Percentiles rank a stretch among this genome's conserved stretches.
phyloP scores from a whole-genome alignment of 2,888 invertebrate species.

The Blastobasis lacticolella region DNA sequence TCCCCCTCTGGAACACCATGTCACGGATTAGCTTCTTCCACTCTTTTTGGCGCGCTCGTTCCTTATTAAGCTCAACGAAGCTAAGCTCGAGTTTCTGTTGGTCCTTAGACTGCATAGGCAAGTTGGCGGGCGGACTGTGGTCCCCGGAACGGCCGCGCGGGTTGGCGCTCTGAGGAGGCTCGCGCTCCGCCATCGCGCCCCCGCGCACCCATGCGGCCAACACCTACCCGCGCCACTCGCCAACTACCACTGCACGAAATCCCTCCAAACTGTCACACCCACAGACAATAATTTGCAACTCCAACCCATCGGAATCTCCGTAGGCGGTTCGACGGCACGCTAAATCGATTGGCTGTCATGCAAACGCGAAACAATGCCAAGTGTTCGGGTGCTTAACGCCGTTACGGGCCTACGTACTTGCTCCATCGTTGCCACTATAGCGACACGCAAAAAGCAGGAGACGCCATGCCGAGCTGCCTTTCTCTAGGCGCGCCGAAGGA shows the following conservation, averaged over 20 bases:
- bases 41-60: conserved; percentile 65
- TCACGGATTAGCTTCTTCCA: conserved; percentile 75
- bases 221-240: conserved; percentile 48
- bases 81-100: conserved; percentile 65
- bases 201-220: conserved; percentile 36
- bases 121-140: conserved; percentile 47
- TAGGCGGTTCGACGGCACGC: conserved; percentile 44
- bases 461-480: conserved; percentile 57
- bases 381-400: conserved; percentile 23
- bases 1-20: conserved; percentile 86
- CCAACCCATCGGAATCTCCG: conserved; percentile 53
- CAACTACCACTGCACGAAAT: conserved; percentile 53
- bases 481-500: conserved; percentile 59
- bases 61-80: conserved; percentile 69
- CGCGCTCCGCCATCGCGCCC: conserved; percentile 24
- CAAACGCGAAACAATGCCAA: conserved; percentile 33
- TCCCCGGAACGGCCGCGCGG: conserved; percentile 30
- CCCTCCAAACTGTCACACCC: conserved; percentile 50
- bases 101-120: conserved; percentile 40
- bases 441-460: conserved; percentile 30
- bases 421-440: conserved; percentile 52
- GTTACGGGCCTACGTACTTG: conserved; percentile 55
- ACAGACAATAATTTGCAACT: conserved; percentile 51
- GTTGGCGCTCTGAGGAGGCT: conserved; percentile 45
- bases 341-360: conserved; percentile 56